Conservation (phyloP, 2,113 vertebrate genomes). For the Excalfactoria chinensis region DNA sequence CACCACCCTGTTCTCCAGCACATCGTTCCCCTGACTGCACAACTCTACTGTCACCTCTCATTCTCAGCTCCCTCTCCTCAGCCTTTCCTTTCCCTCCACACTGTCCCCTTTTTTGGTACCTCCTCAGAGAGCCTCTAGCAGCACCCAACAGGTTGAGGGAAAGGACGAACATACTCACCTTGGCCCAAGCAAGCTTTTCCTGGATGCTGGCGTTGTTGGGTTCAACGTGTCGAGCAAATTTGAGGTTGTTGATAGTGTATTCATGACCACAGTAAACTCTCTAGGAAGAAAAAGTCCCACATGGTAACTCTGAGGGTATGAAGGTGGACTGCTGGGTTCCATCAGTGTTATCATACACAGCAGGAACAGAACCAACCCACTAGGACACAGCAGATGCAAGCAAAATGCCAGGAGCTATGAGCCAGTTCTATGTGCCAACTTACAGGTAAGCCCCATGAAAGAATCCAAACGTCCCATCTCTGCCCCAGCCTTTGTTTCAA, state of each 20-base stretch:
- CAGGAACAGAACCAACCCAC: not conserved
- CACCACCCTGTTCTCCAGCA: not conserved
- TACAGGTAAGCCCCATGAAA: not conserved
- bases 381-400: fast-evolving
- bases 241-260: slow-evolving; percentile 97
- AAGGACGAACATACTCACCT: slow-evolving; percentile 75
- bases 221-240: slow-evolving; percentile 95
- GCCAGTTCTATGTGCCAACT: not conserved
- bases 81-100: fast-evolving
- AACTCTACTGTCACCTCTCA: not conserved
- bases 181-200: slow-evolving; percentile 94
- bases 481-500: not conserved
- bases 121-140: not conserved
- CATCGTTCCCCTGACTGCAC: fast-evolving
- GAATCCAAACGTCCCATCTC: not conserved
- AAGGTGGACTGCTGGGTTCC: not conserved
- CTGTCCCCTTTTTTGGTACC: not conserved
- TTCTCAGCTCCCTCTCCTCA: not conserved
- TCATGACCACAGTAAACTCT: slow-evolving; percentile 96
- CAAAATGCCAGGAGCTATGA: not conserved
- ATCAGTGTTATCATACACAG: fast-evolving
- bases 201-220: slow-evolving; percentile 83
- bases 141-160: not conserved
- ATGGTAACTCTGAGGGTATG: not conserved
- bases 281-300: slow-evolving; percentile 65